These are phyloP conservation scores for Platorchestia sp. DNA, from an alignment of 1,140 invertebrate genomes.

Conservation along the genomic window DNA sequence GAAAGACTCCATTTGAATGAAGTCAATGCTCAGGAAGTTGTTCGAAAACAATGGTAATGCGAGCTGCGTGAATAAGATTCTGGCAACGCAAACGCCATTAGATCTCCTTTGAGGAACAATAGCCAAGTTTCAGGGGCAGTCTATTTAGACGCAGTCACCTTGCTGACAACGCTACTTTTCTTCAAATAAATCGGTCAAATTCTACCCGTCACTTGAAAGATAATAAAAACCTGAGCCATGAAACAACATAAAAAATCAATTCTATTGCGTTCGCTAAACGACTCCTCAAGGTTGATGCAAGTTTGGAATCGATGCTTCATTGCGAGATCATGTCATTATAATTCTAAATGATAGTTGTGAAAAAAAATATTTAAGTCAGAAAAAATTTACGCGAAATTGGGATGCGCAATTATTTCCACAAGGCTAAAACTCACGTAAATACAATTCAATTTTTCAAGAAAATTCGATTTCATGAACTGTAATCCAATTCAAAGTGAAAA, in stretches of 20 bases:
- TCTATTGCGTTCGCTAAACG: not conserved
- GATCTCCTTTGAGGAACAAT: constrained; percentile 23
- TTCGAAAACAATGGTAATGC: constrained; percentile 45
- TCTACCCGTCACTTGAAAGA: not conserved
- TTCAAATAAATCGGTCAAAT: not conserved
- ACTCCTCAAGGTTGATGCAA: not conserved
- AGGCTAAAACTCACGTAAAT: too few relatives aligned
- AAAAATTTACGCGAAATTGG: too few relatives aligned
- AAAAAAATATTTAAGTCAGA: too few relatives aligned
- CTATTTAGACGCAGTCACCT: constrained; percentile 15
- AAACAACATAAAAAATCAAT: not conserved
- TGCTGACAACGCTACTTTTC: constrained; percentile 35
- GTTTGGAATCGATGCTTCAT: not conserved
- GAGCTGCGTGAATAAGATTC: constrained; percentile 36
- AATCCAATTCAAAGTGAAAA: too few relatives aligned
- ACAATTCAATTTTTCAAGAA: too few relatives aligned
- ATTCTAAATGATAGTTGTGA: too few relatives aligned
- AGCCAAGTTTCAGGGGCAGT: constrained; percentile 41
- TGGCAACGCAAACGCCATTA: constrained; percentile 32
- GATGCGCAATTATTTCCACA: too few relatives aligned
- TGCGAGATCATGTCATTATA: too few relatives aligned
- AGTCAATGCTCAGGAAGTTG: constrained; percentile 43
- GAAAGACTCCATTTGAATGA: constrained; percentile 33
- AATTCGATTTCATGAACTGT: too few relatives aligned
- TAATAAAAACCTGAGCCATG: not conserved